A percentile compares a stretch with the other conserved stretches of the same genome.
These are phyloP conservation scores for Drosophila falleni DNA, from an alignment of 2,888 invertebrate genomes.

Conservation along the genomic window DNA sequence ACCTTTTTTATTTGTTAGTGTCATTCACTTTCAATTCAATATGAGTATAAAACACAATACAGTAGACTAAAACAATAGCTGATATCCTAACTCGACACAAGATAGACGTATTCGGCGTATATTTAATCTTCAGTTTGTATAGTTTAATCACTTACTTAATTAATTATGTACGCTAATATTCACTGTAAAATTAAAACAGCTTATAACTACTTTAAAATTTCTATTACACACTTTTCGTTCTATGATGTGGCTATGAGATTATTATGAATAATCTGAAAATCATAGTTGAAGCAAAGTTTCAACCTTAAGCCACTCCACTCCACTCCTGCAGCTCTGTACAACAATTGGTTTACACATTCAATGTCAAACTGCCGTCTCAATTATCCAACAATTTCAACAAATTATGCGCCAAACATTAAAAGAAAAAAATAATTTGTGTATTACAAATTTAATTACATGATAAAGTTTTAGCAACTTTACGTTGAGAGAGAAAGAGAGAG, in stretches of 20 bases:
- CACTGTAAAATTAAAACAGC: background rate
- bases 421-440: conserved; percentile 28
- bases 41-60: too few species aligned
- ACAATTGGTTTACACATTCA: conserved; percentile 35
- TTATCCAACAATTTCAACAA: conserved; percentile 35
- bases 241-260: background rate
- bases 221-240: background rate
- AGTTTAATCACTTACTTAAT: too few species aligned
- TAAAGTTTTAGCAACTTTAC: conserved; percentile 47
- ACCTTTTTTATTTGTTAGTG: too few species aligned
- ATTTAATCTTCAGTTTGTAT: too few species aligned
- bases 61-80: too few species aligned
- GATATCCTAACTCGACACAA: too few species aligned
- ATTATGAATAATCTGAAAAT: background rate
- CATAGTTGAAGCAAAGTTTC: conserved; percentile 8
- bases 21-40: too few species aligned
- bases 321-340: background rate
- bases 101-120: too few species aligned
- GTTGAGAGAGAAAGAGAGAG: background rate
- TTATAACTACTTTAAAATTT: background rate
- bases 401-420: conserved; percentile 8
- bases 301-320: background rate
- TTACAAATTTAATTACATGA: conserved; percentile 69
- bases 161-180: too few species aligned
- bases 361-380: conserved; percentile 47